These are phyloP conservation scores for Lycorma delicatula DNA, from an alignment of 1,140 invertebrate species.

Conservation along the genomic window DNA sequence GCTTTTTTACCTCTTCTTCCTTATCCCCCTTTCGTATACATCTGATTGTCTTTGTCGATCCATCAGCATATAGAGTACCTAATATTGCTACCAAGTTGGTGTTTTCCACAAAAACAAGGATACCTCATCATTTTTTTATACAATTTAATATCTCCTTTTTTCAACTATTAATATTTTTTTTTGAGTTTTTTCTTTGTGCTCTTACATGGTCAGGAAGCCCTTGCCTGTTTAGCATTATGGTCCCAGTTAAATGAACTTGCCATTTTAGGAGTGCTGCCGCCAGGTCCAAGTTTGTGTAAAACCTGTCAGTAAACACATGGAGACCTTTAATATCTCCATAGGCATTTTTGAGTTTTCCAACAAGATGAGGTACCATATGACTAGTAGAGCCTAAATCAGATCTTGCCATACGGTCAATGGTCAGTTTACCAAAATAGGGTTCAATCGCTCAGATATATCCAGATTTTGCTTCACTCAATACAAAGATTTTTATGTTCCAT, in stretches of 20 bases:
- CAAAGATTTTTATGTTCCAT: constrained; percentile 12
- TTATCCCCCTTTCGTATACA: constrained; percentile 9
- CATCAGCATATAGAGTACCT: too few relatives aligned
- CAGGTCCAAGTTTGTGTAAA: constrained; percentile 9
- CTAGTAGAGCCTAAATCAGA: constrained; percentile 5
- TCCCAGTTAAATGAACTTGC: constrained; percentile 8
- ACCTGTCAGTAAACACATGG: constrained; percentile 9
- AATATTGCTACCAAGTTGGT: too few relatives aligned
- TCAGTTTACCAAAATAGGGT: constrained; percentile 7
- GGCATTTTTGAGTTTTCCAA: constrained; percentile 4
- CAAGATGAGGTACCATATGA: background rate
- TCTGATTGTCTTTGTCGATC: too few relatives aligned
- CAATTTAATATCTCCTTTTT: too few relatives aligned
- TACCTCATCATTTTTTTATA: too few relatives aligned
- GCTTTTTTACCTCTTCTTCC: constrained; percentile 9
- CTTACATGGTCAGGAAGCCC: too few relatives aligned
- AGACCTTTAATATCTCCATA: constrained; percentile 10
- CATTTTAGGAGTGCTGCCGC: background rate
- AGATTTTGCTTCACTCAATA: background rate
- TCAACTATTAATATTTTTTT: too few relatives aligned
- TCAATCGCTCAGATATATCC: constrained; percentile 11
- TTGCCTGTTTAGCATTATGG: too few relatives aligned
- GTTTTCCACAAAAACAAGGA: too few relatives aligned
- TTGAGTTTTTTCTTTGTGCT: too few relatives aligned
- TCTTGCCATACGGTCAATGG: background rate